These are phyloP conservation scores for Brachionus sp. DNA, from an alignment of 1,140 invertebrate genomes.

Conservation along the genomic window DNA sequence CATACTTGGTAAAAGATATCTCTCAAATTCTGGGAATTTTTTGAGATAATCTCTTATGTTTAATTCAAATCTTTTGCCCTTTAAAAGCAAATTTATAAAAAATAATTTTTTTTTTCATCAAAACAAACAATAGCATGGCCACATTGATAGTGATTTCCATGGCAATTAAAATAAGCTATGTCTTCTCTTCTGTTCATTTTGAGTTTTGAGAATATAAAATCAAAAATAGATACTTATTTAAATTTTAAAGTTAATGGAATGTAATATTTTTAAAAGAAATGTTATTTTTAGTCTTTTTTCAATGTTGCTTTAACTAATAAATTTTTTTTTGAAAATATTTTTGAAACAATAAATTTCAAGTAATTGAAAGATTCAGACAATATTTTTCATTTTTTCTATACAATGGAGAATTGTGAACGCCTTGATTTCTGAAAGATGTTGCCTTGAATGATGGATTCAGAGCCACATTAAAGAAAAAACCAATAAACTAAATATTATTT, in stretches of 20 bases:
- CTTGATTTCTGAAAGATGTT: too few relatives aligned
- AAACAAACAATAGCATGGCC: not conserved
- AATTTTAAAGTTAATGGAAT: not conserved
- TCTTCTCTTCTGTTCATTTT: not conserved
- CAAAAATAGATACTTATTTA: not conserved
- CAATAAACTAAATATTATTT: too few relatives aligned
- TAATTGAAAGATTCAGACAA: too few relatives aligned
- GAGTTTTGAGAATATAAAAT: not conserved
- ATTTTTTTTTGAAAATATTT: too few relatives aligned
- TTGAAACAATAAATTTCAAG: too few relatives aligned
- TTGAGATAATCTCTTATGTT: not conserved
- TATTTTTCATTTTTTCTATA: too few relatives aligned
- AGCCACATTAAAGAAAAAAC: too few relatives aligned
- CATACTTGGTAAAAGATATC: not conserved
- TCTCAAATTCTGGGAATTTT: not conserved
- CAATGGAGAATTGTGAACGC: too few relatives aligned
- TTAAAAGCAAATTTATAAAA: not conserved
- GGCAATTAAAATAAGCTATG: not conserved
- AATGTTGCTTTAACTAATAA: too few relatives aligned
- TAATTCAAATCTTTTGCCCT: not conserved
- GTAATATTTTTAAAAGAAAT: too few relatives aligned
- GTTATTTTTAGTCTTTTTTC: too few relatives aligned
- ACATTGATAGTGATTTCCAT: slow-evolving; percentile 37
- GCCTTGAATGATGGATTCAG: too few relatives aligned
- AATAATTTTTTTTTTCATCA: not conserved